Evolutionary conservation across 2,113 vertebrate species (phyloP), one percentile per base, ranked within the genome.

Genomic region (Urocynchramus pylzowi): DNA sequence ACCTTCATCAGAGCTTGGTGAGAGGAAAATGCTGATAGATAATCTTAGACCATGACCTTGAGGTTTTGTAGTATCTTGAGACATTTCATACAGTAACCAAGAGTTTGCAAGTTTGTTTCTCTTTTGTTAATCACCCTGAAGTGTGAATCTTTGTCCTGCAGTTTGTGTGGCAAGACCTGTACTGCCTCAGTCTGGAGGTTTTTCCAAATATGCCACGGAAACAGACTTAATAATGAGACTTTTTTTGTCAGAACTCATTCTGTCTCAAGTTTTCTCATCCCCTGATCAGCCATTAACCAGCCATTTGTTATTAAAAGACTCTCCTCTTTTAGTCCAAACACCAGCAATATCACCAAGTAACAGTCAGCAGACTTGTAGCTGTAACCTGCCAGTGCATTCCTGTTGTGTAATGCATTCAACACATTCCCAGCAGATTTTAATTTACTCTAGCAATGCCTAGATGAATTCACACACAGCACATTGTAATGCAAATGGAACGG

Each of bases 401-500:
- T 50, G 45, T 84, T 96, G 87, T 87, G 64, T 84, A 91, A 87
- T 52, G 70, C 53, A 35, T 87, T 80, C 71, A 71, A 61, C 81
- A 80, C 74, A 30, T 93, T 96, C 84, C 87, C 87, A 94, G 87
- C 44, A 95, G 87, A 89, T 95, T 95, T 95, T 82, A 69, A 96
- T 97, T 96, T 96, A 92, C 80, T 85, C 76, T 80, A 91, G 93
- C 81, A 84, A 24, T 93, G 78, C 65, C 73, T 65, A 57, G 57
- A 68, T 76, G 87, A 95, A 95, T 96, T 92, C 82, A 88, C 87
- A 93, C 74, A 74, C 86, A 74, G 47, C 52, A 92, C 56, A 95
- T 95, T 96, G 87, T 92, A 91, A 98, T 97, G 95, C 95, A 97
- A 95, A 97, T 97, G 97, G 98, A 98, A 98, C 92, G 96, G 98